Evolutionary conservation across 2,113 vertebrate genomes (phyloP).

Genomic region (Pelodiscus sinensis): DNA sequence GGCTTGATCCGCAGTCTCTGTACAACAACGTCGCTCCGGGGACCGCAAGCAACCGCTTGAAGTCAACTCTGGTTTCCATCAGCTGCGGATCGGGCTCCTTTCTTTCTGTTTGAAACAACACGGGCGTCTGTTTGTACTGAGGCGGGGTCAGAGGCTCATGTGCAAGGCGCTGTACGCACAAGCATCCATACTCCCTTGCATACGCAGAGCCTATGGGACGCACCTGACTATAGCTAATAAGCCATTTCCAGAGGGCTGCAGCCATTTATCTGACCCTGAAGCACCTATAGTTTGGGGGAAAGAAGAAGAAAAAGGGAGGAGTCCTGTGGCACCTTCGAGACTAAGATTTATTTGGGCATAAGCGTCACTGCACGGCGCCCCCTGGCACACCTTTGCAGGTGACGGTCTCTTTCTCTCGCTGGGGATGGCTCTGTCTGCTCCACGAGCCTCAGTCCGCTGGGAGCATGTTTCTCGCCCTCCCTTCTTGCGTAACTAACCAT

Average conservation of each 20-base stretch:
- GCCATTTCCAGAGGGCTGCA: background rate
- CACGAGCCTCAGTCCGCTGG: background rate
- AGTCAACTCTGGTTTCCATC: background rate
- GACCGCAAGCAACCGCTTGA: background rate
- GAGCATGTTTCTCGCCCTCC: background rate
- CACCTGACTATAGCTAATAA: background rate
- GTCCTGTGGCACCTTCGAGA: too few relatives aligned
- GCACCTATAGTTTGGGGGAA: background rate
- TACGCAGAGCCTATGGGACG: background rate
- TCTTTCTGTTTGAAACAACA: background rate
- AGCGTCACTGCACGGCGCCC: too few relatives aligned
- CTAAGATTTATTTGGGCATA: too few relatives aligned
- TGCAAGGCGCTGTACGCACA: background rate
- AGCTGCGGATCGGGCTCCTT: background rate
- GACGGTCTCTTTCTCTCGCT: background rate
- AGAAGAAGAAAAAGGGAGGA: too few relatives aligned
- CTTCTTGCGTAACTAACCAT: background rate
- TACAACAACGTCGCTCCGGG: fast-evolving
- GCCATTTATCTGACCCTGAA: background rate
- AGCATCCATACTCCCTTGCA: background rate
- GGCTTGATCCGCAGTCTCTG: background rate
- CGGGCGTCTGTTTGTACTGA: background rate
- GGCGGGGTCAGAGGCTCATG: background rate
- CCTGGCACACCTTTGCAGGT: background rate
- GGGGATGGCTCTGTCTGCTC: background rate